phyloP scores from a whole-genome alignment of 2,113 vertebrate species.

The Cyprinodon tularosa region DNA sequence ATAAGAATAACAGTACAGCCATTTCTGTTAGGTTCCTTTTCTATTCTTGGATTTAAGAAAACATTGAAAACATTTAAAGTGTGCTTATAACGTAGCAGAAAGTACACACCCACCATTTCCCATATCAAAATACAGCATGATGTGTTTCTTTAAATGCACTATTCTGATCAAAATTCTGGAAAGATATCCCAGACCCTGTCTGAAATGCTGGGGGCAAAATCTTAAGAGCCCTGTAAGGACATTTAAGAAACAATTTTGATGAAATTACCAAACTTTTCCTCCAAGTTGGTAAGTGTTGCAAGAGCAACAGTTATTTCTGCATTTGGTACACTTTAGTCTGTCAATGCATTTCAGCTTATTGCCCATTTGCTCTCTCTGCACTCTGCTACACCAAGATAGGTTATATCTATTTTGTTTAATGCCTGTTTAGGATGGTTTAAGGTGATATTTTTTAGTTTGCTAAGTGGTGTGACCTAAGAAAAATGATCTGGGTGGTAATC shows the following conservation, averaged over 20 bases:
- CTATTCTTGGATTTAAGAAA: too few relatives aligned
- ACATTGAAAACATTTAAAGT: background rate
- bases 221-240: background rate
- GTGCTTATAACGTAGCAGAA: background rate
- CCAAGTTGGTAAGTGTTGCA: constrained; percentile 48
- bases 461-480: too few relatives aligned
- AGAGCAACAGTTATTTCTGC: constrained; percentile 53
- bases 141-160: background rate
- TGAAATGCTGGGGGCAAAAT: background rate
- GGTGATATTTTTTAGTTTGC: too few relatives aligned
- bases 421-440: too few relatives aligned
- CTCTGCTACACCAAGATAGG: too few relatives aligned
- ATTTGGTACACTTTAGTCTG: constrained; percentile 44
- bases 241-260: constrained; percentile 32
- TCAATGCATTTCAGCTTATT: constrained; percentile 25
- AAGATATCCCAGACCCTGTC: too few relatives aligned
- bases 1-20: too few relatives aligned
- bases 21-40: too few relatives aligned
- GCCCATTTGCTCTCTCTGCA: constrained; percentile 6
- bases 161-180: too few relatives aligned
- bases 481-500: too few relatives aligned
- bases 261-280: constrained; percentile 29
- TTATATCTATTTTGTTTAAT: too few relatives aligned
- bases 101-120: background rate
- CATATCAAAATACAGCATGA: background rate